Evolutionary conservation across 35 echinoderm and acorn worm species (phyloP).

Genomic region (Diadema setosum): DNA sequence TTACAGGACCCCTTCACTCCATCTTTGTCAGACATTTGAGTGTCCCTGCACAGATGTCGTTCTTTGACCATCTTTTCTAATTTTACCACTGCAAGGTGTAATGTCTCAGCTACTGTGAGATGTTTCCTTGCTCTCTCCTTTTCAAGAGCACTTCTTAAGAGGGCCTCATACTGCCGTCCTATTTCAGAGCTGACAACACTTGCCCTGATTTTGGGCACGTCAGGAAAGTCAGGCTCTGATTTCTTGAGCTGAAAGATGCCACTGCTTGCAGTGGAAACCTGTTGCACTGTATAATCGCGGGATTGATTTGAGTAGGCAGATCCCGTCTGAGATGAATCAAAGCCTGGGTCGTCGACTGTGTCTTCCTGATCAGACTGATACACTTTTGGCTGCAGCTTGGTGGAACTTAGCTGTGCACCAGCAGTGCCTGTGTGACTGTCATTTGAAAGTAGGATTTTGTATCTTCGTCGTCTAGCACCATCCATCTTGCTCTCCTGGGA

Average conservation of each 20-base stretch:
- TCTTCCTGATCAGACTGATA: neutral
- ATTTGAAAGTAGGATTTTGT: neutral
- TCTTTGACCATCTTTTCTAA: neutral
- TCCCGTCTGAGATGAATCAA: neutral
- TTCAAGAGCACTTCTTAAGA: slow-evolving; percentile 1
- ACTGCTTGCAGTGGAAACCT: neutral
- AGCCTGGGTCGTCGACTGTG: neutral
- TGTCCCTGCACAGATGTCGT: neutral
- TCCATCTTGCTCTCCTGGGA: neutral
- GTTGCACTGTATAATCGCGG: neutral
- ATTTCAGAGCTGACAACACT: neutral
- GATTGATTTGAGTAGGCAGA: neutral
- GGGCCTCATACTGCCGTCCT: slow-evolving; percentile 11
- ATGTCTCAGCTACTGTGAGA: slow-evolving; percentile 7
- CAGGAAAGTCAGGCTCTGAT: neutral
- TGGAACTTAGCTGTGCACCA: neutral
- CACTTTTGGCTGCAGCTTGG: neutral
- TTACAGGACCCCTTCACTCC: neutral
- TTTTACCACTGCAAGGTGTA: neutral
- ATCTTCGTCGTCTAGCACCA: neutral
- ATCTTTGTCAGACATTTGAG: neutral
- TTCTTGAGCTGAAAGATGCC: neutral
- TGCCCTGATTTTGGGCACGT: neutral
- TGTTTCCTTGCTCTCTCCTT: neutral
- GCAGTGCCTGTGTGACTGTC: neutral